These are phyloP conservation scores for Metacarcinus magister DNA, from an alignment of 2,888 invertebrate species.

Conservation along the genomic window DNA sequence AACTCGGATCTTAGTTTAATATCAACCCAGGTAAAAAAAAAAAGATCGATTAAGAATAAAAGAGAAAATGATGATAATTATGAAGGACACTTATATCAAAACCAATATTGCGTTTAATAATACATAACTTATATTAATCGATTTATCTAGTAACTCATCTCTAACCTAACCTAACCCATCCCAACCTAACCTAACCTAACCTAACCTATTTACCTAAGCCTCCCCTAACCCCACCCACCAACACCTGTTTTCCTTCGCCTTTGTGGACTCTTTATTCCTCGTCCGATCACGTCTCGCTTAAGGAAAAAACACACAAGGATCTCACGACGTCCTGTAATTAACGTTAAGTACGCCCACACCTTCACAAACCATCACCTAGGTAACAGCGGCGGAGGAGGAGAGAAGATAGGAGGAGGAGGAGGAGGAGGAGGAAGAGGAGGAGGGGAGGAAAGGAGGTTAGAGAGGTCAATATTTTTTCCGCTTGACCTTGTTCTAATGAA, in stretches of 20 bases:
- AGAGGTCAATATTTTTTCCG: not conserved
- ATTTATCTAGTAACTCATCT: too few species aligned
- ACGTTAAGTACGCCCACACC: not conserved
- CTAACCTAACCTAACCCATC: too few species aligned
- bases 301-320: not conserved
- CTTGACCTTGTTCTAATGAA: not conserved
- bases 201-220: too few species aligned
- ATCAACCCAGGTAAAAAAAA: not conserved
- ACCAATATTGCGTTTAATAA: too few species aligned
- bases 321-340: not conserved
- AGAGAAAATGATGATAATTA: not conserved
- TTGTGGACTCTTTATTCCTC: not conserved
- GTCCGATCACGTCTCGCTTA: not conserved
- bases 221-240: not conserved
- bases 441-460: not conserved
- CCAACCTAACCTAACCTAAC: too few species aligned
- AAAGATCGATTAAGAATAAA: not conserved
- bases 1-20: too few species aligned
- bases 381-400: constrained; percentile 12
- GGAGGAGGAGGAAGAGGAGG: not conserved
- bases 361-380: not conserved
- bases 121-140: too few species aligned
- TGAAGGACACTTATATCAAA: too few species aligned
- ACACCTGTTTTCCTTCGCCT: not conserved
- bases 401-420: not conserved